Evolutionary conservation across 1,140 invertebrate genomes (phyloP), one percentile per base, ranked within the genome.

Genomic region (Phortica variegata): DNA sequence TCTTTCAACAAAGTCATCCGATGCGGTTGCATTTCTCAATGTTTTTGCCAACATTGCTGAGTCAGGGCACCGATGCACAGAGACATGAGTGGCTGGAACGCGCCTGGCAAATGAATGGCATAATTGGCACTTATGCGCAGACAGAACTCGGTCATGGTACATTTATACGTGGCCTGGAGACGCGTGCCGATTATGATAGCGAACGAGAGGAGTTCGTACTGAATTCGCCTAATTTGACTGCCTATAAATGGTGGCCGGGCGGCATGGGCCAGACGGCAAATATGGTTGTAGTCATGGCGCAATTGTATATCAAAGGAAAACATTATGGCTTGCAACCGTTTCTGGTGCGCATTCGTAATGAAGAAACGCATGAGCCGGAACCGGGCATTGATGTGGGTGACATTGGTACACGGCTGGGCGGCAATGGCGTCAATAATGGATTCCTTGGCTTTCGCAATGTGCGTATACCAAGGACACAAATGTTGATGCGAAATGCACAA

Each of bases 101-200:
- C 59, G 88, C 91, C n/a, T 87, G 89, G 82, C 83, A 82, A 51
- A 85, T 87, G 54, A 83, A 86, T 61, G 69, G 69, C 33, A 89
- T 97, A 47, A 84, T 97, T 60, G 92, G 93, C 32, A 94, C 93
- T 23, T 97, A 97, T 78, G 93, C 93, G 42, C 95, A 97, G 84
- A 97, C 94, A 12, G 94, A 97, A 78, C 78, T 97, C 18, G 93
- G 94, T 0, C 94, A 97, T 79, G 93, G 91, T 8, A 95, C 93
- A 19, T 95, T 93, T 73, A 83, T 97, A 40, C 82, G 91, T 58
- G 92, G 92, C 3, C 73, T 97, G 16, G 93, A 97, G 81, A 97
- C 93, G 0, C 92, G 88, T 1, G 89, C 93, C 2, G 92, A 88
- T 3, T 97, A 95, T 73, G 93, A 97, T 77, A 79, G 84, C 0